A percentile compares a stretch with the other conserved stretches of the same genome.
phyloP scores from a whole-genome alignment of 2,113 vertebrate genomes.

The Trogon surrucura region DNA sequence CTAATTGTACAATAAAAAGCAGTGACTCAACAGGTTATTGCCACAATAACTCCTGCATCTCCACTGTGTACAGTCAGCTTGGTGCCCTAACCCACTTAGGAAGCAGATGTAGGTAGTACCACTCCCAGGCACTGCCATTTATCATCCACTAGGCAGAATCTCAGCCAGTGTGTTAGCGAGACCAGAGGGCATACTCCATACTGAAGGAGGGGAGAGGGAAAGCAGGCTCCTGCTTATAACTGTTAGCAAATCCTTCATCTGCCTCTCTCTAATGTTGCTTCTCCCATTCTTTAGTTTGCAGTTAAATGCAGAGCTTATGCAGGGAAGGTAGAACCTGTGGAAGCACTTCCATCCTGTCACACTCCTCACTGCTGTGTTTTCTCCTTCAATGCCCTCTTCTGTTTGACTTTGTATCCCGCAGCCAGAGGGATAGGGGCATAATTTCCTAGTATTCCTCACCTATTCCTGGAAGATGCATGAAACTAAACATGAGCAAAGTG shows the following conservation, averaged over 20 bases:
- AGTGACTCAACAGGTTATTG: conserved; percentile 55
- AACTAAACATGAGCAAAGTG: neutral
- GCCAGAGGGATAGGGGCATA: neutral
- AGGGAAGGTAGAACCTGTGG: neutral
- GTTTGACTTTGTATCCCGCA: neutral
- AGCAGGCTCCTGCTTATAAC: neutral
- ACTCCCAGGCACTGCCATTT: neutral
- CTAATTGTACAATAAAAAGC: conserved; percentile 46
- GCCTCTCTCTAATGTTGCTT: neutral
- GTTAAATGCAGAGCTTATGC: neutral
- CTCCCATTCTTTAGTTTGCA: neutral
- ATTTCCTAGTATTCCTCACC: neutral
- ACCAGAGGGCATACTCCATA: neutral
- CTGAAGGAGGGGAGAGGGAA: neutral
- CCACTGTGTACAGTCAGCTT: neutral
- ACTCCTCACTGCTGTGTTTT: neutral
- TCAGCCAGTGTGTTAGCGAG: accelerated
- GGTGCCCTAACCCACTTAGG: neutral
- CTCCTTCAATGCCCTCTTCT: neutral
- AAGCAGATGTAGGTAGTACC: neutral
- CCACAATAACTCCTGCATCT: conserved; percentile 40
- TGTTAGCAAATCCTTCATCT: neutral
- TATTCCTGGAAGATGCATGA: neutral
- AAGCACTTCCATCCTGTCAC: neutral
- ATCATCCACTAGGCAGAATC: neutral